Evolutionary conservation across 2,888 invertebrate species (phyloP).

Genomic region (Germaria angustata): DNA sequence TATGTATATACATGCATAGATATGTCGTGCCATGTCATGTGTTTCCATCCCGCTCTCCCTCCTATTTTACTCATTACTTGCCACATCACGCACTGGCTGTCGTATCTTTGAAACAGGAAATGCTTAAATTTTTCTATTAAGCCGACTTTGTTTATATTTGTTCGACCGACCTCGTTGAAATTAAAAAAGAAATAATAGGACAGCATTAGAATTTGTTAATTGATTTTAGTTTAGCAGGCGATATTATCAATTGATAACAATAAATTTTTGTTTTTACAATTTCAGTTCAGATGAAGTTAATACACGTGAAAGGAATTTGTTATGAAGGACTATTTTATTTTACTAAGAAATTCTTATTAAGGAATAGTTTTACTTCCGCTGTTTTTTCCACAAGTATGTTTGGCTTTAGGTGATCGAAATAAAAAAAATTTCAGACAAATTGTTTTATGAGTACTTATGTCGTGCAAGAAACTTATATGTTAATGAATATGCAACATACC

Average conservation of each 20-base stretch:
- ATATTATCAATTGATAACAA: constrained; percentile 4
- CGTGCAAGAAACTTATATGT: too few relatives aligned
- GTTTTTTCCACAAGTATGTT: too few relatives aligned
- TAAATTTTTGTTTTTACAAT: constrained; percentile 3
- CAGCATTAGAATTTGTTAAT: constrained; percentile 21
- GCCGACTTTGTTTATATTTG: constrained; percentile 45
- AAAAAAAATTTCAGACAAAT: too few relatives aligned
- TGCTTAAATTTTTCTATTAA: constrained; percentile 54
- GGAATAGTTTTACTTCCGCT: too few relatives aligned
- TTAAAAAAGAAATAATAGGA: constrained; percentile 3
- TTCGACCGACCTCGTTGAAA: neutral
- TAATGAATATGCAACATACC: too few relatives aligned
- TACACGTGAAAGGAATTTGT: constrained; percentile 10
- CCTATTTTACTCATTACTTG: too few relatives aligned
- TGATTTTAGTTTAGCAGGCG: constrained; percentile 32
- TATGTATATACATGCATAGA: constrained; percentile 2
- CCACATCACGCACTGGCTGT: neutral
- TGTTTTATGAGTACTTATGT: too few relatives aligned
- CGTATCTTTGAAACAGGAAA: constrained; percentile 58
- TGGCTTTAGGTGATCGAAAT: too few relatives aligned
- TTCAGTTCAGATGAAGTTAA: neutral
- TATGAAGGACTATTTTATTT: neutral
- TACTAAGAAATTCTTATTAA: neutral
- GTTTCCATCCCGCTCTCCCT: neutral
- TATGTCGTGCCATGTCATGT: constrained; percentile 16